Base-by-base conservation (phyloP, 2,888 invertebrate species). In the Lepidochrysops patricia region DNA sequence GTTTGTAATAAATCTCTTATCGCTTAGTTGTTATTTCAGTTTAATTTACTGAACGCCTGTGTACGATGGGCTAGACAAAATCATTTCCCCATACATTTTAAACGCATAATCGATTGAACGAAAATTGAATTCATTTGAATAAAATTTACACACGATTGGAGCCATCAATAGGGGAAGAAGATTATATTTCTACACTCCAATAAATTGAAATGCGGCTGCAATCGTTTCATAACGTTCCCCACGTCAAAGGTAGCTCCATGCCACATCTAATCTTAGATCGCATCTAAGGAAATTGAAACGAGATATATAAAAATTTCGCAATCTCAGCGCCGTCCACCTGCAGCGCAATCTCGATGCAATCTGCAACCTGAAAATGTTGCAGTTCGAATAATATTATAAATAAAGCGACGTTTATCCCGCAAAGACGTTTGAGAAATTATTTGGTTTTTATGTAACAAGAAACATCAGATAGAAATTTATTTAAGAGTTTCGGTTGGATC, bases 231-330 rank as follows among this genome's bases (percentile, higher is more conserved):
- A 52, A 37, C 37, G 27, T 52, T 58, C 15, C 35, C 35, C 49
- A 52, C 59, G 52, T 59, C 59, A 59, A 59, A 59, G 52, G 59
- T 59, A 59, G 27, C 50, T 58, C 58, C 26, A 59, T 59, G 27
- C 52, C 37, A 49, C 32, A 52, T 59, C 59, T 59, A 59, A 59
- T 59, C 59, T 52, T 19, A 26, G 59, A 59, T 52, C 52, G 54
- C 34, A 52, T 26, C 59, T 35, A 50, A 59, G 52, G 59, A 59
- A 59, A 59, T 59, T 59, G 59, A 59, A 59, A 59, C 52, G 59
- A 59, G 59, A 59, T 59, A 27, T 58, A 58, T 59, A 59, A 59
- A 59, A 59, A 59, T 59, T 35, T 59, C 26, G 59, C 52, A 59
- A 59, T 59, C 50, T 52, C 59, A 37, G 26, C 25, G 25, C 35